A percentile compares a stretch with the other conserved stretches of the same genome.
Evolutionary conservation across 2,797 vertebrate species (phyloP).

Genomic region (Muscicapa striata): DNA sequence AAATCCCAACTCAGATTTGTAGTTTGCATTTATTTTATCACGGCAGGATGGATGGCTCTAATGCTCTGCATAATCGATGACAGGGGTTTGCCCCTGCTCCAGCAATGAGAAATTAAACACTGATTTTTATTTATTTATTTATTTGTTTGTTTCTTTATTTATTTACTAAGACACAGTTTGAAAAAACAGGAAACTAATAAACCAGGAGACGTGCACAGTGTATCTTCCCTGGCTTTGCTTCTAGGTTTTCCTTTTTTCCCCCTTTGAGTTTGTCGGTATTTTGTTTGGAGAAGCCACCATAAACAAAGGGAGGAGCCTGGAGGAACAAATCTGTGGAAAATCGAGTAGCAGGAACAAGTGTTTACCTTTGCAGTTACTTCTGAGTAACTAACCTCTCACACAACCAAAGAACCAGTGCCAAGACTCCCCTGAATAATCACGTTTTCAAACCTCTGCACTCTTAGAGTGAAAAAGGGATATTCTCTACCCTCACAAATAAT

Average conservation of each 20-base stretch:
- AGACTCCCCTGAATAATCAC: background rate
- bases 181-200: background rate
- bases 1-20: background rate
- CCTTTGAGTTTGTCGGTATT: background rate
- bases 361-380: background rate
- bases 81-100: background rate
- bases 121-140: background rate
- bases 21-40: background rate
- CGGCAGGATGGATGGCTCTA: background rate
- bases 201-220: background rate
- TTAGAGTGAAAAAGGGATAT: background rate
- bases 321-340: conserved; percentile 3
- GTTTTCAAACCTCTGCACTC: conserved; percentile 1
- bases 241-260: accelerated
- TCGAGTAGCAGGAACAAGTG: background rate
- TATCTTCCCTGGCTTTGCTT: background rate
- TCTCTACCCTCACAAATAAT: background rate
- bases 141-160: background rate
- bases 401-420: background rate
- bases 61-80: background rate
- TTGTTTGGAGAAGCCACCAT: background rate
- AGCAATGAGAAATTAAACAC: background rate
- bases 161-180: background rate
- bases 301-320: conserved; percentile 9
- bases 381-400: background rate